Conservation (phyloP, 2,888 invertebrate species). For the Napeogenes sylphis region DNA sequence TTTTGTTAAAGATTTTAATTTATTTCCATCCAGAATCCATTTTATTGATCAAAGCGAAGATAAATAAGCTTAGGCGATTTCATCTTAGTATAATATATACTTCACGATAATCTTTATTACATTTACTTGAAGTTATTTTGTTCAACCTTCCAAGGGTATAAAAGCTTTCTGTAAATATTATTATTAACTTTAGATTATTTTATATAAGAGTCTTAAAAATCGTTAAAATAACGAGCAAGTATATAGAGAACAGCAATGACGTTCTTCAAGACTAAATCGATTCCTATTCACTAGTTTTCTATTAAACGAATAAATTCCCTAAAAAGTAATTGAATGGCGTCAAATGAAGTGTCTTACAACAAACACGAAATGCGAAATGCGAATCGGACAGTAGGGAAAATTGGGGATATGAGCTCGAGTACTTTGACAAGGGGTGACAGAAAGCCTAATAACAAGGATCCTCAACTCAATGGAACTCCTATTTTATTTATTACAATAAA, state of each 20-base stretch:
- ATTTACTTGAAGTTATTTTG: slow-evolving; percentile 3
- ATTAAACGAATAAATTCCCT: background rate
- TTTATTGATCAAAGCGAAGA: slow-evolving; percentile 6
- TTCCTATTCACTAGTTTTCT: no score
- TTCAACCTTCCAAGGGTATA: background rate
- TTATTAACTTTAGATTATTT: background rate
- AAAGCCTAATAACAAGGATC: slow-evolving; percentile 30
- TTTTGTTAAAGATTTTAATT: background rate
- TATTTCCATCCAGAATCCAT: background rate
- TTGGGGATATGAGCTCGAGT: slow-evolving; percentile 24
- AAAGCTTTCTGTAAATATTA: background rate
- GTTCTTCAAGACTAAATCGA: no score
- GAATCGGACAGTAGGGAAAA: slow-evolving; percentile 15
- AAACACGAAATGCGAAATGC: slow-evolving; percentile 12
- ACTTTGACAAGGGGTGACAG: slow-evolving; percentile 44
- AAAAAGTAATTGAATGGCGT: background rate
- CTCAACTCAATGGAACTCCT: slow-evolving; percentile 17
- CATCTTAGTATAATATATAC: slow-evolving; percentile 1
- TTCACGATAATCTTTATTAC: slow-evolving; percentile 5
- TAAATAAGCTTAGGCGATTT: slow-evolving; percentile 6
- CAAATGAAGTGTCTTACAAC: background rate
- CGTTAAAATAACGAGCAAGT: no score
- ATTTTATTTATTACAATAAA: background rate
- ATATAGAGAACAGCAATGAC: no score
- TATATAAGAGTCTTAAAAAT: no score